These are phyloP conservation scores for Saturnia pavonia DNA, from an alignment of 2,888 invertebrate species.

Conservation along the genomic window DNA sequence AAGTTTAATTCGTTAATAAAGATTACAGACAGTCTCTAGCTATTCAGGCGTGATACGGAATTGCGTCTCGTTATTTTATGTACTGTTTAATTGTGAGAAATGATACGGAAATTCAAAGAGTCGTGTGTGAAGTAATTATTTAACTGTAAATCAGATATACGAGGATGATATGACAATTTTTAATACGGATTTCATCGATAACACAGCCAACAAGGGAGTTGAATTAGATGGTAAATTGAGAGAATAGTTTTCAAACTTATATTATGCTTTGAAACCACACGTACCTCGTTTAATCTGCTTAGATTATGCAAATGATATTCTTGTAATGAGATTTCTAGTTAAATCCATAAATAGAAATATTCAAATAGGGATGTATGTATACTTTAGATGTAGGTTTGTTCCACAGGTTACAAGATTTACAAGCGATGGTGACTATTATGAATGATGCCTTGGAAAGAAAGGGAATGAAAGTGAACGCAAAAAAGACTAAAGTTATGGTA, in stretches of 20 bases:
- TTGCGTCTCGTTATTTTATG: slow-evolving; percentile 68
- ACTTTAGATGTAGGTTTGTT: too few species aligned
- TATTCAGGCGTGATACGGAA: slow-evolving; percentile 64
- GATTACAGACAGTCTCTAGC: slow-evolving; percentile 66
- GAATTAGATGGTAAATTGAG: background rate
- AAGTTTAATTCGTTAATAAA: slow-evolving; percentile 79
- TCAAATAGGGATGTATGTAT: too few species aligned
- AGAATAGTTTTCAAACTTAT: background rate
- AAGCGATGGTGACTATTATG: too few species aligned
- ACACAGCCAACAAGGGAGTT: too few species aligned
- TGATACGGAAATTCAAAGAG: slow-evolving; percentile 26
- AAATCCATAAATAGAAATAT: background rate
- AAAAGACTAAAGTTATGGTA: too few species aligned
- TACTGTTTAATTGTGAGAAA: slow-evolving; percentile 71
- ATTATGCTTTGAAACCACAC: background rate
- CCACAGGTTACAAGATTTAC: too few species aligned
- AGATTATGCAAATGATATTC: background rate
- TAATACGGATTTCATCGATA: slow-evolving; percentile 9
- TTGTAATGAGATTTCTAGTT: background rate
- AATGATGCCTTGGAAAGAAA: too few species aligned
- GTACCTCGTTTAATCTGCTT: background rate
- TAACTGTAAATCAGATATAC: slow-evolving; percentile 54
- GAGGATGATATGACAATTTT: slow-evolving; percentile 24
- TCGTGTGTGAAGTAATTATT: slow-evolving; percentile 41
- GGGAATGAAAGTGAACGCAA: too few species aligned